phyloP scores from a whole-genome alignment of 2,888 invertebrate species.

The Amphipoea oculea region DNA sequence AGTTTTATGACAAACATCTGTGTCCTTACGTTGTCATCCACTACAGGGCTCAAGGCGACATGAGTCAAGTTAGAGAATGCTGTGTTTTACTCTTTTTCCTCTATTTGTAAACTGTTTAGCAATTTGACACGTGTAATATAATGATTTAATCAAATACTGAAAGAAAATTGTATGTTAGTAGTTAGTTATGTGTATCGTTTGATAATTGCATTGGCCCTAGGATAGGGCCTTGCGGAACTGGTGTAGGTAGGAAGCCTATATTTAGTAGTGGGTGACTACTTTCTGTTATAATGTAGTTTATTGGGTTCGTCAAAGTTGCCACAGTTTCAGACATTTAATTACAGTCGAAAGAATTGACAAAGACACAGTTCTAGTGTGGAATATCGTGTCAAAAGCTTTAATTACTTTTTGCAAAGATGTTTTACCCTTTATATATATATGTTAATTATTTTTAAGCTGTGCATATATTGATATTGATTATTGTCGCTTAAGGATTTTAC shows the following conservation, averaged over 20 bases:
- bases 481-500: background rate
- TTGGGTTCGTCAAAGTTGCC: background rate
- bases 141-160: constrained; percentile 30
- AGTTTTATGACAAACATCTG: constrained; percentile 42
- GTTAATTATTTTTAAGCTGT: background rate
- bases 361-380: background rate
- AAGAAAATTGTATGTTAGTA: background rate
- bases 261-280: background rate
- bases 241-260: background rate
- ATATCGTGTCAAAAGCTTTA: constrained; percentile 4
- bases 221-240: constrained; percentile 11
- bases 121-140: constrained; percentile 14
- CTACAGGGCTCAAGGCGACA: constrained; percentile 28
- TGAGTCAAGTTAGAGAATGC: constrained; percentile 35
- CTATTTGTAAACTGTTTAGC: constrained; percentile 19
- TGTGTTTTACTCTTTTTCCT: constrained; percentile 32
- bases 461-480: background rate
- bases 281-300: background rate
- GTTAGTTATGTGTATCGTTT: background rate
- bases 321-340: background rate
- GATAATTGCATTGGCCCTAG: constrained; percentile 14
- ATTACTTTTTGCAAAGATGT: too few relatives aligned
- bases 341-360: background rate
- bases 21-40: constrained; percentile 41
- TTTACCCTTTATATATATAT: background rate